Evolutionary conservation across 1,140 invertebrate genomes (phyloP).

Genomic region (Marisa cornuarietis): DNA sequence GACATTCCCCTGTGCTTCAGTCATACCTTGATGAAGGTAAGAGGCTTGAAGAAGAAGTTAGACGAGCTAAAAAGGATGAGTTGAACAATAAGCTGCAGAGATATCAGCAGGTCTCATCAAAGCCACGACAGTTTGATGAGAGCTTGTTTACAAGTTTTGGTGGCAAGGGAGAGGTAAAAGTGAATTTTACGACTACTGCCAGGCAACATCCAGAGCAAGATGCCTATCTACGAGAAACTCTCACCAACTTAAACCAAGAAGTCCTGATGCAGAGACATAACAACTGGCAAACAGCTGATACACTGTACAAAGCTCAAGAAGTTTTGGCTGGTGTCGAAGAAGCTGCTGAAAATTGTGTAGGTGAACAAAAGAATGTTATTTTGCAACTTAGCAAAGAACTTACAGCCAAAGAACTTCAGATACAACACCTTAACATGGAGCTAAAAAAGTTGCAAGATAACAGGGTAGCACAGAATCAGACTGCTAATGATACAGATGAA

Average conservation of each 20-base stretch:
- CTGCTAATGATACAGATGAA: neutral
- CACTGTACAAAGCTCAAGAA: constrained; percentile 46
- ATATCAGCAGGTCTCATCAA: neutral
- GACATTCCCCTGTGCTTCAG: constrained; percentile 42
- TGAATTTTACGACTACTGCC: neutral
- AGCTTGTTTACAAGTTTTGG: no score
- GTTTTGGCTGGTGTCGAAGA: constrained; percentile 43
- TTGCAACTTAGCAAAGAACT: constrained; percentile 31
- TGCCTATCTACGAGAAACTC: constrained; percentile 16
- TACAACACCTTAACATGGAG: constrained; percentile 18
- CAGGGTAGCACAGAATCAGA: no score
- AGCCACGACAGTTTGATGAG: neutral
- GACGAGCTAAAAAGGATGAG: constrained; percentile 46
- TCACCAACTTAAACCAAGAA: constrained; percentile 40
- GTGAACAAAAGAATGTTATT: constrained; percentile 42
- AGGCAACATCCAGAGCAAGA: constrained; percentile 3
- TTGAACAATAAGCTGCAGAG: constrained; percentile 37
- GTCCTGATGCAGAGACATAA: constrained; percentile 36
- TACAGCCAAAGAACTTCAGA: constrained; percentile 31
- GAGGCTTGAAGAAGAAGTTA: constrained; percentile 44
- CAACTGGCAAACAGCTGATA: constrained; percentile 41
- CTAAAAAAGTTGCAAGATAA: neutral
- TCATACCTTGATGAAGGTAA: constrained; percentile 43
- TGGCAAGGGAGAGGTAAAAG: neutral
- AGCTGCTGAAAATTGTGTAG: constrained; percentile 40